Conservation (phyloP, 1,140 invertebrate genomes). For the Globodera rostochiensis region DNA sequence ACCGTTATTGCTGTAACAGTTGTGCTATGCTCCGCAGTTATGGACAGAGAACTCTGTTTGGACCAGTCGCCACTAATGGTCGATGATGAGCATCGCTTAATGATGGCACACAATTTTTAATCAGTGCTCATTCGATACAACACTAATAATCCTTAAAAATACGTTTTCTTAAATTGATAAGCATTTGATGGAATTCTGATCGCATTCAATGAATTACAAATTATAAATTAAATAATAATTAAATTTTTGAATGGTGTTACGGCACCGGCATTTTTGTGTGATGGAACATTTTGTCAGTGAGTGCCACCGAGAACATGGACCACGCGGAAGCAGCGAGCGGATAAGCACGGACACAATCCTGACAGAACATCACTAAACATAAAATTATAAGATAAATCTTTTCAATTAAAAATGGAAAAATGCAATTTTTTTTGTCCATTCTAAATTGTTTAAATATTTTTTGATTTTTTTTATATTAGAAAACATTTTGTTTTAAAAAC, state of each 20-base stretch:
- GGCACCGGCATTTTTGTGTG: conserved; percentile 39
- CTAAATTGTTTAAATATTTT: no score
- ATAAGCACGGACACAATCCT: conserved; percentile 59
- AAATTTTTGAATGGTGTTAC: background rate
- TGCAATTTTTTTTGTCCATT: no score
- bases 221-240: background rate
- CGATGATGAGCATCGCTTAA: background rate
- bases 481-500: no score
- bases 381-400: no score
- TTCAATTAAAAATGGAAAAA: conserved; percentile 18
- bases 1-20: no score
- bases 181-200: no score
- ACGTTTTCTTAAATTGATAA: no score
- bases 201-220: no score
- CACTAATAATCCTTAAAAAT: background rate
- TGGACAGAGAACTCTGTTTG: background rate
- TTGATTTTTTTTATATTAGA: background rate
- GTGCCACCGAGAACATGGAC: conserved; percentile 53
- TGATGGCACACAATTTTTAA: no score
- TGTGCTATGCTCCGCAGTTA: no score
- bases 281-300: conserved; percentile 60
- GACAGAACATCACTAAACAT: conserved; percentile 47
- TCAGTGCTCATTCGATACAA: background rate
- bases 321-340: conserved; percentile 57
- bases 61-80: background rate